phyloP scores from a whole-genome alignment of 2,797 vertebrate genomes.

The Pristis pectinata region DNA sequence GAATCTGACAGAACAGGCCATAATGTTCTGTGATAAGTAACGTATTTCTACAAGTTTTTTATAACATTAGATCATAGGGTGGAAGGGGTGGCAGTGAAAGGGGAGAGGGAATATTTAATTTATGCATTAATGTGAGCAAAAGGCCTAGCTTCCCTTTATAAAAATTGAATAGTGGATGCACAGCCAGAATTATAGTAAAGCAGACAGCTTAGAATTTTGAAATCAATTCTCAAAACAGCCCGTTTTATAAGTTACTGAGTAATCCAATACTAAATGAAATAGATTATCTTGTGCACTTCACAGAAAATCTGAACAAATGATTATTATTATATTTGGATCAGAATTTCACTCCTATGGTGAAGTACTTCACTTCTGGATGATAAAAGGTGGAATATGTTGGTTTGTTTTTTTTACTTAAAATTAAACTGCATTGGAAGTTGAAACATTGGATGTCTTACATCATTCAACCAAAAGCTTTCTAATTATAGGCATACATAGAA shows the following conservation, averaged over 20 bases:
- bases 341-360: too few relatives aligned
- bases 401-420: not conserved
- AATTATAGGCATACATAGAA: too few relatives aligned
- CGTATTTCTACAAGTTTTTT: not conserved
- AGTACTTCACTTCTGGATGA: too few relatives aligned
- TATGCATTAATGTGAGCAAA: not conserved
- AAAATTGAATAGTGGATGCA: not conserved
- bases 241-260: not conserved
- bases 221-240: not conserved
- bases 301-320: not conserved
- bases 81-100: not conserved
- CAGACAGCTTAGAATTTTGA: not conserved
- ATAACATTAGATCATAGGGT: not conserved
- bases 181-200: not conserved
- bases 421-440: not conserved
- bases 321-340: not conserved
- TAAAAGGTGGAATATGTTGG: too few relatives aligned
- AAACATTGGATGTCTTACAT: not conserved
- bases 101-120: not conserved
- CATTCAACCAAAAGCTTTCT: not conserved
- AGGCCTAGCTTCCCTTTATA: not conserved
- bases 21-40: not conserved
- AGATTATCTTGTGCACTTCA: not conserved
- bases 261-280: not conserved
- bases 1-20: slow-evolving; percentile 21